Percentiles rank a stretch among this genome's conserved stretches.
These are phyloP conservation scores for Helicoverpa armigera DNA, from an alignment of 1,140 invertebrate species.

Conservation along the genomic window DNA sequence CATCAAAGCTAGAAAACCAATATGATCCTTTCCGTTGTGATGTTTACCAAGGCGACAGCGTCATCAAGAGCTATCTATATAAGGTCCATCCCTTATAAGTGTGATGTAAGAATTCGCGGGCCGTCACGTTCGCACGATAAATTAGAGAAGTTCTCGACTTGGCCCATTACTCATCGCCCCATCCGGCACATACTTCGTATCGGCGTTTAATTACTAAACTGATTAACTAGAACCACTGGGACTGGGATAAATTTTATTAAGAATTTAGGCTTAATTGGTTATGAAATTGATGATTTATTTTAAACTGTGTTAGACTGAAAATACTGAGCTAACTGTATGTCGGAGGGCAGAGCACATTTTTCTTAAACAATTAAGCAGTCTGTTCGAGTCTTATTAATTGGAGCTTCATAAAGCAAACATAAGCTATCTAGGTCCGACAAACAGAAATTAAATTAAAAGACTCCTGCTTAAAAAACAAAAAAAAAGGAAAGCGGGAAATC, in stretches of 20 bases:
- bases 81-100: slow-evolving; percentile 33
- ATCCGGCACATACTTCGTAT: slow-evolving; percentile 42
- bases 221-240: slow-evolving; percentile 22
- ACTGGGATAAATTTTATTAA: slow-evolving; percentile 22
- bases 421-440: not conserved
- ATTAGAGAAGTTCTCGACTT: slow-evolving; percentile 47
- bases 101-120: slow-evolving; percentile 35
- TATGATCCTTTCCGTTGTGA: not conserved
- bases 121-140: slow-evolving; percentile 48
- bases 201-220: slow-evolving; percentile 47
- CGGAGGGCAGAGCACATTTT: not conserved
- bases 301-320: too few relatives aligned
- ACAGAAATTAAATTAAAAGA: slow-evolving; percentile 28
- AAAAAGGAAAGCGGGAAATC: slow-evolving; percentile 17
- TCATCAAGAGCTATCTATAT: slow-evolving; percentile 28
- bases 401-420: not conserved
- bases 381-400: not conserved
- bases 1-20: not conserved
- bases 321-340: not conserved
- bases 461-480: not conserved
- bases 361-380: not conserved
- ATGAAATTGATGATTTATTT: slow-evolving; percentile 7
- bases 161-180: slow-evolving; percentile 46
- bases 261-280: not conserved
- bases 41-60: slow-evolving; percentile 27